These are phyloP conservation scores for Rallus crepitans DNA, from an alignment of 2,797 vertebrate genomes.

Conservation along the genomic window DNA sequence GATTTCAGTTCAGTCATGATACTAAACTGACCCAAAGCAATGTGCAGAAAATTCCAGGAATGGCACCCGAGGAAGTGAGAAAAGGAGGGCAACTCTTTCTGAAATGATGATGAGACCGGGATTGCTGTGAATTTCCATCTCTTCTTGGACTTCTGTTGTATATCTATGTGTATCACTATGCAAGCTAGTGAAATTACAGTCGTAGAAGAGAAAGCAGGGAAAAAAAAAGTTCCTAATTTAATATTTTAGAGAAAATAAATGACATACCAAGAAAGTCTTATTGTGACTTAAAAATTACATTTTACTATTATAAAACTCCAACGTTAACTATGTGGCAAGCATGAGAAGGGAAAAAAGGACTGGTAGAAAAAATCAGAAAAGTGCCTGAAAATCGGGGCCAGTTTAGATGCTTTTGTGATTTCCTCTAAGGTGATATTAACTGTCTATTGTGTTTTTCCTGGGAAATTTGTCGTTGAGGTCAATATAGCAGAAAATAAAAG, in stretches of 20 bases:
- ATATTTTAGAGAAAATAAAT: background rate
- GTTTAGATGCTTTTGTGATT: background rate
- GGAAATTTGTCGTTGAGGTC: background rate
- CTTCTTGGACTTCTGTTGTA: background rate
- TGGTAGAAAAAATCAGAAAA: slow-evolving; percentile 19
- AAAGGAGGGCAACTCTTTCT: background rate
- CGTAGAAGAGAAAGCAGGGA: background rate
- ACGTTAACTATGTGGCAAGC: background rate
- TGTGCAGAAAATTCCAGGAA: background rate
- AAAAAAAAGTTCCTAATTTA: background rate
- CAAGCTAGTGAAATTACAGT: background rate
- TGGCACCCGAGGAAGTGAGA: background rate
- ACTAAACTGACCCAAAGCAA: background rate
- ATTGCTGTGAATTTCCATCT: background rate
- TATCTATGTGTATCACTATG: background rate
- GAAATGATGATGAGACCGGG: fast-evolving
- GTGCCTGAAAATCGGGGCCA: background rate
- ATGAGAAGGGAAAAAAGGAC: background rate
- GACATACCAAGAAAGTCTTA: background rate
- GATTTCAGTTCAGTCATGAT: background rate
- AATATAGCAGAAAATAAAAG: slow-evolving; percentile 30
- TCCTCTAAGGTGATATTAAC: background rate
- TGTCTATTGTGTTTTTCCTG: background rate
- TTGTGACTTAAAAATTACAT: background rate
- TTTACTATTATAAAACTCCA: background rate